These are phyloP conservation scores for Ptychadena robeensis DNA, from an alignment of 2,797 vertebrate species.

Conservation along the genomic window DNA sequence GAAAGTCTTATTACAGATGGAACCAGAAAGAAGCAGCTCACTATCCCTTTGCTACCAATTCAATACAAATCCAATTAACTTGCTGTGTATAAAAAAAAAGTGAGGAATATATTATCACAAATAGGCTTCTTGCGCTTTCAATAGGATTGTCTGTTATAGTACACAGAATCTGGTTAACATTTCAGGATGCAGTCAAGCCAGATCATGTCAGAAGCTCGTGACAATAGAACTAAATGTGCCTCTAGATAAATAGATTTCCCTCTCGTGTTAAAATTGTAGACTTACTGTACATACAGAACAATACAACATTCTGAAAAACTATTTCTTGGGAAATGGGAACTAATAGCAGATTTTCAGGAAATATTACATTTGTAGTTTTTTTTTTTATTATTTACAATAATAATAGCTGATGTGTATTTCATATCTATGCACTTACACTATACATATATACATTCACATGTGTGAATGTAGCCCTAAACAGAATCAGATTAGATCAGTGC, in stretches of 20 bases:
- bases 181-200: conserved; percentile 23
- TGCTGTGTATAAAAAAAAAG: conserved; percentile 25
- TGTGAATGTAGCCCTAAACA: too few relatives aligned
- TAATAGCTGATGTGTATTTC: too few relatives aligned
- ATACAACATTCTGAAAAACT: not conserved
- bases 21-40: not conserved
- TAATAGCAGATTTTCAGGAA: too few relatives aligned
- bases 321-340: too few relatives aligned
- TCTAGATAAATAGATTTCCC: conserved; percentile 9
- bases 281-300: not conserved
- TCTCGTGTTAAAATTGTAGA: not conserved
- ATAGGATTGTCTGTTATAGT: conserved; percentile 25
- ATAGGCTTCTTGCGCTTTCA: conserved; percentile 20
- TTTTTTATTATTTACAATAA: too few relatives aligned
- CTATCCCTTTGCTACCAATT: conserved; percentile 4
- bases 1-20: conserved; percentile 1
- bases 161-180: conserved; percentile 28
- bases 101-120: conserved; percentile 30
- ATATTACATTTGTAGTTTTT: too few relatives aligned
- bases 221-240: conserved; percentile 19
- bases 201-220: conserved; percentile 35
- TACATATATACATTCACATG: too few relatives aligned
- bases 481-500: too few relatives aligned
- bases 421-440: too few relatives aligned
- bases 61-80: conserved; percentile 33